Percentiles rank a stretch among this genome's conserved stretches.
Evolutionary conservation across 2,113 vertebrate genomes (phyloP).

Genomic region (Fregata magnificens): DNA sequence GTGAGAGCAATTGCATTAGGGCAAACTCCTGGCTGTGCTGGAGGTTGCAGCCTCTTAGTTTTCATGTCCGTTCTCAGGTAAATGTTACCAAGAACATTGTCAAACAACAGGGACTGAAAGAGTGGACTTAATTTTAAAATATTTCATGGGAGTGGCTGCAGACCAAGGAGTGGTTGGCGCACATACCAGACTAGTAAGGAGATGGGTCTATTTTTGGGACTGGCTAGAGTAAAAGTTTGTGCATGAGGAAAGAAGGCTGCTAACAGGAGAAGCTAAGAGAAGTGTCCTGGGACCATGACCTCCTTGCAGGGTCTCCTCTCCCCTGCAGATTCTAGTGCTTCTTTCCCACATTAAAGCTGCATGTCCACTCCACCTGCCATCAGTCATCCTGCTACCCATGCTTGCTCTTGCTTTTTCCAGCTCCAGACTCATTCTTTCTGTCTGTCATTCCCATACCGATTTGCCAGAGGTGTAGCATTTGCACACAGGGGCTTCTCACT

Average conservation of each 20-base stretch:
- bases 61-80: background rate
- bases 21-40: background rate
- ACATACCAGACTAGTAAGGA: accelerated
- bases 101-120: background rate
- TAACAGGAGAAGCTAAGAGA: background rate
- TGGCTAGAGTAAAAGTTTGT: background rate
- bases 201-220: background rate
- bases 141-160: background rate
- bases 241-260: background rate
- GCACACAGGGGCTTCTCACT: background rate
- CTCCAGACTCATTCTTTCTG: background rate
- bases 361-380: background rate
- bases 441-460: background rate
- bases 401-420: background rate
- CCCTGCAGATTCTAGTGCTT: background rate
- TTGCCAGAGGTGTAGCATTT: background rate
- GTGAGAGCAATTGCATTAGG: background rate
- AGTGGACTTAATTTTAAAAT: background rate
- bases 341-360: background rate
- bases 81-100: background rate
- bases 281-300: background rate
- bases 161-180: background rate
- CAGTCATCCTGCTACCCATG: background rate
- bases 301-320: background rate
- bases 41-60: background rate